These are phyloP conservation scores for Drosophila sechellia DNA, from an alignment of 1,140 invertebrate species.

Conservation along the genomic window DNA sequence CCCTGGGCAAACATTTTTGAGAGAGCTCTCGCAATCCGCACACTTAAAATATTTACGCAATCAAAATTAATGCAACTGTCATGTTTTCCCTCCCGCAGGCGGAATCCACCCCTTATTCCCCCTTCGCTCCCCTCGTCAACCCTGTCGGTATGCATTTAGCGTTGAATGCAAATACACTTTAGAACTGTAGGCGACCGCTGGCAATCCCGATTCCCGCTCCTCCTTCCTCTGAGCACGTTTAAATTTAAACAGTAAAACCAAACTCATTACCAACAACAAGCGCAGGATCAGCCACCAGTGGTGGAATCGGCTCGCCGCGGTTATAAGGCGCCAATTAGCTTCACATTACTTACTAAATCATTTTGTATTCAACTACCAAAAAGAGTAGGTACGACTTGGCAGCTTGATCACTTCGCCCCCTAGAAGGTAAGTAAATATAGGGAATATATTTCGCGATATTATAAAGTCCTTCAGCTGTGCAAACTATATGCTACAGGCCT, in stretches of 20 bases:
- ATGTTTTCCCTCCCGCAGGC: conserved; percentile 57
- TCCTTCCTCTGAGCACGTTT: conserved; percentile 45
- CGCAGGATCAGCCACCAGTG: conserved; percentile 33
- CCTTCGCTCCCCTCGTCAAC: neutral
- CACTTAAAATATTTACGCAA: conserved; percentile 80
- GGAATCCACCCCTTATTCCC: neutral
- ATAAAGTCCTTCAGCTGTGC: no score
- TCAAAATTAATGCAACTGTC: conserved; percentile 83
- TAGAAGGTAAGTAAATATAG: no score
- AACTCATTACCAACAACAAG: conserved; percentile 81
- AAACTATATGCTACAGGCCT: neutral
- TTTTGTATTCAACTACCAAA: neutral
- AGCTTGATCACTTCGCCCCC: no score
- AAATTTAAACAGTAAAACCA: conserved; percentile 83
- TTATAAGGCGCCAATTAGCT: neutral
- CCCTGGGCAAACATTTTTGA: conserved; percentile 63
- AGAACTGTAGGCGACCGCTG: conserved; percentile 67
- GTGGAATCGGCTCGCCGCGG: neutral
- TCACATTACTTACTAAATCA: neutral
- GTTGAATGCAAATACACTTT: conserved; percentile 83
- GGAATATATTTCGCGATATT: no score
- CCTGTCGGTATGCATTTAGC: conserved; percentile 58
- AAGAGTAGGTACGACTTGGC: no score
- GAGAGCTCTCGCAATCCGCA: conserved; percentile 56
- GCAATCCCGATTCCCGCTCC: conserved; percentile 2